Percentiles rank a stretch among this genome's conserved stretches.
Conservation (phyloP, 2,797 vertebrate genomes). For the Mus minutoides region DNA sequence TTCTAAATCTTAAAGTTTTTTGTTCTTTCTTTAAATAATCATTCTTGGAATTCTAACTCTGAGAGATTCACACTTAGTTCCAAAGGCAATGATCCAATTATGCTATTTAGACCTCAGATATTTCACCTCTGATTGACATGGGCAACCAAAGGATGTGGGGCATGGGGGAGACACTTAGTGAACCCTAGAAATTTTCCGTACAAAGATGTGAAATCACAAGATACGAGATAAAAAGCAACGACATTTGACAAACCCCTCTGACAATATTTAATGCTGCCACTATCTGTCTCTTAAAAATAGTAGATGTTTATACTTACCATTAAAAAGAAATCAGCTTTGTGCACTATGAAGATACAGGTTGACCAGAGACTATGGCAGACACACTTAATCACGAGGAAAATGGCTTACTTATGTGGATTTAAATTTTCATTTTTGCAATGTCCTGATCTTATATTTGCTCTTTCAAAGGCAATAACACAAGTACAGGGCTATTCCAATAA, state of each 20-base stretch:
- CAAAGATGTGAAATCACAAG: background rate
- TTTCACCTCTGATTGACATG: constrained; percentile 20
- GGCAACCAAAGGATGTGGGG: background rate
- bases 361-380: constrained; percentile 34
- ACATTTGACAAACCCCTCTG: constrained; percentile 1
- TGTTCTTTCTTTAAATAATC: constrained; percentile 43
- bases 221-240: background rate
- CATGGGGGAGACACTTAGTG: background rate
- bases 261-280: background rate
- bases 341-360: constrained; percentile 32
- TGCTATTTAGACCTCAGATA: background rate
- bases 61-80: background rate
- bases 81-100: background rate
- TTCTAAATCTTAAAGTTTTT: constrained; percentile 18
- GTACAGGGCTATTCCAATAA: constrained; percentile 6
- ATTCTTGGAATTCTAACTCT: constrained; percentile 43
- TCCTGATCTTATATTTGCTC: background rate
- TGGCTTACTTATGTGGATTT: constrained; percentile 57
- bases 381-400: constrained; percentile 63
- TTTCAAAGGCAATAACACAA: constrained; percentile 34
- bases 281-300: background rate
- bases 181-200: constrained; percentile 8
- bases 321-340: background rate
- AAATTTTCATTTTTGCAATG: constrained; percentile 31
- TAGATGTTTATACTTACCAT: background rate